A percentile compares a stretch with the other conserved stretches of the same genome.
Evolutionary conservation across 1,140 invertebrate species (phyloP).

Genomic region (Ceratina calcarata): DNA sequence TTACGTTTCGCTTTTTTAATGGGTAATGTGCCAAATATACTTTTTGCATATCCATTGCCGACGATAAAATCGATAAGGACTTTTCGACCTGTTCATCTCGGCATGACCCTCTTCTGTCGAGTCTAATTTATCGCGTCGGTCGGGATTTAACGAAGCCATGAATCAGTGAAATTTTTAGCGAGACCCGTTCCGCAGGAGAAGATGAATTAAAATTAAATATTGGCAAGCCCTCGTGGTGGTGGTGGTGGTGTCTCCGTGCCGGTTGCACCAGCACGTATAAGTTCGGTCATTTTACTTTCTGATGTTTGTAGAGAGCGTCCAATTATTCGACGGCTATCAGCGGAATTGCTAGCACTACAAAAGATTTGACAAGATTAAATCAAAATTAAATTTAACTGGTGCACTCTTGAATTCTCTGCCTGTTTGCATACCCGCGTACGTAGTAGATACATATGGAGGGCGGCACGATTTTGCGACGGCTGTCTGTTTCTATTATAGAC

Average conservation of each 20-base stretch:
- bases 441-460: background rate
- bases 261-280: background rate
- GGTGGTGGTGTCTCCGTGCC: too few species aligned
- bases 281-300: constrained; percentile 18
- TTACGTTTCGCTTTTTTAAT: too few species aligned
- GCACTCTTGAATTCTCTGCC: background rate
- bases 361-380: constrained; percentile 8
- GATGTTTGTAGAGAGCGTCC: constrained; percentile 11
- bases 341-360: background rate
- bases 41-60: background rate
- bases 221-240: background rate
- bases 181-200: background rate
- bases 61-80: constrained; percentile 29
- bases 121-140: constrained; percentile 26
- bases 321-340: constrained; percentile 14
- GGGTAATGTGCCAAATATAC: too few species aligned
- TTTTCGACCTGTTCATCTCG: background rate
- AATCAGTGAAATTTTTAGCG: constrained; percentile 19
- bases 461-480: background rate
- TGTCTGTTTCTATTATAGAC: constrained; percentile 1
- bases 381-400: background rate
- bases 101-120: background rate
- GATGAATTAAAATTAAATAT: constrained; percentile 46
- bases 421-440: background rate
- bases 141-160: constrained; percentile 12